Evolutionary conservation across 2,113 vertebrate species (phyloP), one percentile per base, ranked within the genome.

Genomic region (Bombycilla garrulus): DNA sequence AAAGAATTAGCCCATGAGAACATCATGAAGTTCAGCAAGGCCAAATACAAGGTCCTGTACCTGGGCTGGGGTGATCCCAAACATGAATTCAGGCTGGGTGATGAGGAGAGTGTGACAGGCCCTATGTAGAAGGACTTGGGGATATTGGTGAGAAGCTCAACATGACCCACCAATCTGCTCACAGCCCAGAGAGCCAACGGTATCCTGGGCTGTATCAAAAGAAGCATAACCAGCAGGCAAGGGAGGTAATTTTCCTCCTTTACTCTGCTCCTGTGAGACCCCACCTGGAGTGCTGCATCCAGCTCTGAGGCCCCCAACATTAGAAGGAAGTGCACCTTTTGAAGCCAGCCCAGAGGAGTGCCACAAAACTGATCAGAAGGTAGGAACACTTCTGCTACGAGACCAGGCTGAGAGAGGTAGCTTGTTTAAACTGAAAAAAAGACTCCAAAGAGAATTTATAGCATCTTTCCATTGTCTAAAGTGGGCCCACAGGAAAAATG

Each of bases 331-430:
- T 42, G 24, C 4, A 51, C 12, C 12, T 35, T 51, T 61, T 31
- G 15, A 31, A 35, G 4, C 45, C 0, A 0, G 25, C 35, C 45
- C 45, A 35, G 26, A 51, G 20, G 6, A 35, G 4, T 5, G 24
- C 12, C 36, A 50, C 24, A 51, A 29, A 50, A 42, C 29, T 29
- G 6, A 70, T n/a, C 19, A 50, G 18, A 40, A 58, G 29, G 6
- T 29, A 33, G 23, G 6, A 69, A 57, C 17, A 20, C 5, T 5
- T 69, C 23, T 48, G 25, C 48, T 54, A 4, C 25, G 29, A 28
- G 31, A 50, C 42, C 35, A 20, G 35, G 15, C 19, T n/a, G 35
- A 28, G 24, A 69, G 36, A 53, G 19, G 15, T 28, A 42, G 29
- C 13, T 51, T 51, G 18, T 62, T 51, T 62, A 78, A 51, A 18